A percentile compares a stretch with the other conserved stretches of the same genome.
Conservation (phyloP, 2,113 vertebrate genomes). For the Willisornis vidua region DNA sequence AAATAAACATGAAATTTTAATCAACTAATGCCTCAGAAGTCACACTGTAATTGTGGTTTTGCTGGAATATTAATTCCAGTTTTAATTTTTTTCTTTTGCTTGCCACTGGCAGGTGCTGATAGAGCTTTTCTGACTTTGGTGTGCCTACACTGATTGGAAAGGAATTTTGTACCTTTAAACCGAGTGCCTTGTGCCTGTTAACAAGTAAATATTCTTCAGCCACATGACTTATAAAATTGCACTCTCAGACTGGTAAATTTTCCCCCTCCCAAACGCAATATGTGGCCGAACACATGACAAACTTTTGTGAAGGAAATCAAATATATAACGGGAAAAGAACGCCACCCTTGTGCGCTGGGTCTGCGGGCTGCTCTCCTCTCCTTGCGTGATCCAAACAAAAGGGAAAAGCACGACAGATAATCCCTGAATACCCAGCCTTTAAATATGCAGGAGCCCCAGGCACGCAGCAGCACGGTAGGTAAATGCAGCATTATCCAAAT, state of each 20-base stretch:
- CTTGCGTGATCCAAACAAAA: slow-evolving; percentile 86
- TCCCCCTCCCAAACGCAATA: background rate
- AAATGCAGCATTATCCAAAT: slow-evolving; percentile 80
- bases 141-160: background rate
- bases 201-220: background rate
- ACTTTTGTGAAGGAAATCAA: background rate
- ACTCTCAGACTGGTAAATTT: background rate
- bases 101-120: background rate
- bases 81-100: background rate
- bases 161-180: background rate
- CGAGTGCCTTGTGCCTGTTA: background rate
- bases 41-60: background rate
- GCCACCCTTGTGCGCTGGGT: background rate
- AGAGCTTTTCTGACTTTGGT: background rate
- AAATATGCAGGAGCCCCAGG: slow-evolving; percentile 88
- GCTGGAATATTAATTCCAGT: background rate
- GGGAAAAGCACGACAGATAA: slow-evolving; percentile 82
- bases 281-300: background rate
- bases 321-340: background rate
- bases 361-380: slow-evolving; percentile 71
- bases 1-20: background rate
- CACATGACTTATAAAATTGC: background rate
- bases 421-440: slow-evolving; percentile 88
- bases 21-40: background rate
- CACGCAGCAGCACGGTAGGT: slow-evolving; percentile 83